A percentile compares a stretch with the other conserved stretches of the same genome.
Conservation (phyloP, 2,888 invertebrate genomes). For the Eupithecia subumbrata region DNA sequence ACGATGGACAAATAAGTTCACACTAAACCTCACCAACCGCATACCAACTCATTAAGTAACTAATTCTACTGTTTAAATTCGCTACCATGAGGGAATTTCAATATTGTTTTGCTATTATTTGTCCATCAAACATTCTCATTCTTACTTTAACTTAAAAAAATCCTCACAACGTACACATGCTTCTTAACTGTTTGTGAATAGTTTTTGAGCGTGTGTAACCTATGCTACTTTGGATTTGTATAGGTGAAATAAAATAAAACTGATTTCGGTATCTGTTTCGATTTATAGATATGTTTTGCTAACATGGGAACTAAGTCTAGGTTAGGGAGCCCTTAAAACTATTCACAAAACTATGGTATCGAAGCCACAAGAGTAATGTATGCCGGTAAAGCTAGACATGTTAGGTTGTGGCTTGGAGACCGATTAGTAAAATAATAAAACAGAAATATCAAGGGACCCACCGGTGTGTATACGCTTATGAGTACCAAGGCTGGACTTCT, state of each 20-base stretch:
- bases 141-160: constrained; percentile 72
- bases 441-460: constrained; percentile 83
- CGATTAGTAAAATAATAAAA: constrained; percentile 70
- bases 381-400: constrained; percentile 43
- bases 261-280: constrained; percentile 19
- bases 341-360: constrained; percentile 82
- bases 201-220: constrained; percentile 83
- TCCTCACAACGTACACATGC: constrained; percentile 83
- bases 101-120: constrained; percentile 64
- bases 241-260: constrained; percentile 24
- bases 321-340: constrained; percentile 81
- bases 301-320: constrained; percentile 45
- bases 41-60: constrained; percentile 47
- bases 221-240: constrained; percentile 45
- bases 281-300: constrained; percentile 22
- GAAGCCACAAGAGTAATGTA: constrained; percentile 73
- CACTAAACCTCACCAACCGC: constrained; percentile 51
- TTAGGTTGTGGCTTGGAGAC: constrained; percentile 78
- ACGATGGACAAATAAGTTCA: constrained; percentile 82
- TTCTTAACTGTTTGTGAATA: constrained; percentile 82
- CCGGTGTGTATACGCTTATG: constrained; percentile 91
- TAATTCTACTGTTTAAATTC: constrained; percentile 38
- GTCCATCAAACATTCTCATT: constrained; percentile 81
- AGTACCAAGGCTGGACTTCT: constrained; percentile 92
- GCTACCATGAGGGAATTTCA: constrained; percentile 79